These are phyloP conservation scores for Falco cherrug DNA, from an alignment of 2,797 vertebrate species.

Conservation along the genomic window DNA sequence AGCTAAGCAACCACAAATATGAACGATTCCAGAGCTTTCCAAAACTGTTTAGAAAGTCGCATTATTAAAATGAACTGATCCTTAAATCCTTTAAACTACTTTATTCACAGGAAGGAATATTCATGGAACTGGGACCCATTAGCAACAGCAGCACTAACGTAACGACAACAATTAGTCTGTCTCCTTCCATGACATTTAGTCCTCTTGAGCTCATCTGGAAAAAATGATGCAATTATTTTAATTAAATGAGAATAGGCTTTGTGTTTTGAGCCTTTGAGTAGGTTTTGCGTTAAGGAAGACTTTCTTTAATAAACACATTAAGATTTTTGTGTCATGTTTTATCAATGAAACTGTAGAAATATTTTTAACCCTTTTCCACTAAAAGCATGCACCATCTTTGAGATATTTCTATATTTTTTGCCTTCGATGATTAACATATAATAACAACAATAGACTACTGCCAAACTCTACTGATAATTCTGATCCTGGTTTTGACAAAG, in stretches of 20 bases:
- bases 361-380: background rate
- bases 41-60: background rate
- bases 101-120: background rate
- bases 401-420: background rate
- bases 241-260: background rate
- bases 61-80: background rate
- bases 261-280: background rate
- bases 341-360: background rate
- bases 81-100: background rate
- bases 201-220: background rate
- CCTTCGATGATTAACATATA: background rate
- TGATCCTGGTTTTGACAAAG: background rate
- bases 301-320: background rate
- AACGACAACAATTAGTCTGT: background rate
- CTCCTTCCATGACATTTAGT: background rate
- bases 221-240: constrained; percentile 1
- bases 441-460: background rate
- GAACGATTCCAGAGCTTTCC: background rate
- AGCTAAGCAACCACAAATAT: background rate
- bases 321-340: background rate
- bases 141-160: background rate
- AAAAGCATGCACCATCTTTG: background rate
- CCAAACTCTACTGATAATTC: background rate
- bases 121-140: background rate
- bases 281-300: background rate